phyloP scores from a whole-genome alignment of 2,113 vertebrate genomes.

The Casuarius casuarius region DNA sequence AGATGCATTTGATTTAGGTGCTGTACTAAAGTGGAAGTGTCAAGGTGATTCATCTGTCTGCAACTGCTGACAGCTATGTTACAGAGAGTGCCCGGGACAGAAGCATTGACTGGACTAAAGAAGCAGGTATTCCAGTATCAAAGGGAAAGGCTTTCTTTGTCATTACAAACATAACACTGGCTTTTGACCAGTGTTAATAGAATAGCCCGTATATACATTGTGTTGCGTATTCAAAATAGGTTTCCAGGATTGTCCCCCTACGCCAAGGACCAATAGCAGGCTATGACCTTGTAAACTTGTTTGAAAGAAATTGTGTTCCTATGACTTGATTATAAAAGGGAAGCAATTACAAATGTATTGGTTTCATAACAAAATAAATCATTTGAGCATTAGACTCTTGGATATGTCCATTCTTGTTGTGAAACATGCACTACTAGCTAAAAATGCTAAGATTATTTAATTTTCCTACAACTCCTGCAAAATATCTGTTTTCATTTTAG shows the following conservation, averaged over 20 bases:
- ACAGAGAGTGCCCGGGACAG: not conserved
- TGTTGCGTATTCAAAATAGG: not conserved
- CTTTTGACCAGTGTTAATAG: not conserved
- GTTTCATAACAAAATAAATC: not conserved
- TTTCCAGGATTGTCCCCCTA: not conserved
- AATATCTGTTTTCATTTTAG: not conserved
- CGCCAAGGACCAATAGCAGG: not conserved
- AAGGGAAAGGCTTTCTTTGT: slow-evolving; percentile 13
- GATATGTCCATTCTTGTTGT: not conserved
- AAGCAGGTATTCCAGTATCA: not conserved
- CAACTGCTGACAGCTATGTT: slow-evolving; percentile 5
- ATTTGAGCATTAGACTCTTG: not conserved
- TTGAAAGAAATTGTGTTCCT: not conserved
- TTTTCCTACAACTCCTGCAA: not conserved
- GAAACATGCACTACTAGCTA: not conserved
- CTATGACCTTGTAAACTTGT: not conserved
- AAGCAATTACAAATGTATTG: not conserved
- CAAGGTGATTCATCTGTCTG: slow-evolving; percentile 51
- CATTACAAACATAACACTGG: not conserved
- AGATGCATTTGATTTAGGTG: slow-evolving; percentile 57
- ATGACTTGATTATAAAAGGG: not conserved
- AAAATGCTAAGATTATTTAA: not conserved
- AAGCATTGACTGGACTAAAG: not conserved
- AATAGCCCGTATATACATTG: not conserved
- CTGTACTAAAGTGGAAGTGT: slow-evolving; percentile 48